Base-by-base conservation (phyloP, 2,113 vertebrate species). In the Bubo scandiacus region DNA sequence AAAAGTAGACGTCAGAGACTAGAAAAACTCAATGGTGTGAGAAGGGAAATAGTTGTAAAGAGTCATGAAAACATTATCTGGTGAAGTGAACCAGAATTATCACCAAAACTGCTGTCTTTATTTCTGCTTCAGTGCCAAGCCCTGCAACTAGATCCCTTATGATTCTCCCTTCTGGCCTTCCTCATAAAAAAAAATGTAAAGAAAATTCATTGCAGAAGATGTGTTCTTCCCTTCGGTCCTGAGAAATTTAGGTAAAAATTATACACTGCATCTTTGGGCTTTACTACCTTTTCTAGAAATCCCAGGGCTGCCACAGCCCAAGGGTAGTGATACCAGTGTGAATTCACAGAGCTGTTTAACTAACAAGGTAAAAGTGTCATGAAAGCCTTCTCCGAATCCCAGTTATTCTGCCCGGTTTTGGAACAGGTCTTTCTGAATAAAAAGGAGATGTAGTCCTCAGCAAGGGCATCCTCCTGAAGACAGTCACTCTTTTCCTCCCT, bases 21-120 rank as follows among this genome's bases (percentile, higher is more conserved):
- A 63, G 80, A 78, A 88, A 91, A 86, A 55, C 58, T 83, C 82
- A 93, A 27, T 78, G 59, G 26, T 26, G 16, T 86, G 81, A 62
- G 90, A 81, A 79, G 57, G 30, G 40, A 92, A 94, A 63, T 81
- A 77, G 63, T 88, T 92, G 87, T 87, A 90, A 85, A 91, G 90
- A 93, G 72, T 93, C 78, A 83, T 57, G 85, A 58, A 92, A 94
- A n/a, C 81, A 52, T 86, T 91, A 90, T 55, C 67, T 88, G 71
- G 58, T 36, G 83, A 94, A 94, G 80, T 94, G 92, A 95, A 79
- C 65, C 77, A 94, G 73, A 94, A 92, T 75, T 87, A 89, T 52
- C 74, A 79, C 73, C 72, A 61, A 85, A 96, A 92, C 10, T 34
- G 30, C 68, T 72, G 65, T 65, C 81, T 91, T 74, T 82, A 81